Conservation (phyloP, 2,797 vertebrate species). For the Mormyrus hasselquistii region DNA sequence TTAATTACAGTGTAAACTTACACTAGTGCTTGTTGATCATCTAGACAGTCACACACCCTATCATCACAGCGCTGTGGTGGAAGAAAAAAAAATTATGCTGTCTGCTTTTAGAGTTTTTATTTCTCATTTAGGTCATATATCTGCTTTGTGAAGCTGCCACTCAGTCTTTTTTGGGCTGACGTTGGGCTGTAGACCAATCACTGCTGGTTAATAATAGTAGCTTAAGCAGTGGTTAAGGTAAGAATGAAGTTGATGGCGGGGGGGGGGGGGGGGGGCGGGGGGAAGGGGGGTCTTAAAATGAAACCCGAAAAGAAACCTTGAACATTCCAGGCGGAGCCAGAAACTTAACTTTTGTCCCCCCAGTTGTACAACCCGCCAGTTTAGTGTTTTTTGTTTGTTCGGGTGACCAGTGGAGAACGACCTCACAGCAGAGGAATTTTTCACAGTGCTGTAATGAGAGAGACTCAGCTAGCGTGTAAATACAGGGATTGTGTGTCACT, state of each 20-base stretch:
- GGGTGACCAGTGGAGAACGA: neutral
- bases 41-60: neutral
- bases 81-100: neutral
- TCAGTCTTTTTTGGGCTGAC: neutral
- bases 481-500: neutral
- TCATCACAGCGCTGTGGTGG: neutral
- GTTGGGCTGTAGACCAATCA: neutral
- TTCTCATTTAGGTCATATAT: neutral
- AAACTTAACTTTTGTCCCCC: neutral
- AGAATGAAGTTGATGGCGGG: neutral
- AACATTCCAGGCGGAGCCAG: neutral
- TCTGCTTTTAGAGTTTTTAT: neutral
- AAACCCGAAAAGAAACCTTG: no score
- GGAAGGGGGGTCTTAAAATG: no score
- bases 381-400: neutral
- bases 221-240: neutral
- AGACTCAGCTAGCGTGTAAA: neutral
- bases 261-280: neutral
- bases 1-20: slow-evolving; percentile 4
- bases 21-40: neutral
- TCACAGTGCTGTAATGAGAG: neutral
- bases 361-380: neutral
- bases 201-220: neutral
- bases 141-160: neutral
- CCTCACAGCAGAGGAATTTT: neutral